Conservation (phyloP, 2,797 vertebrate species). For the Triplophysa yarkandensis region DNA sequence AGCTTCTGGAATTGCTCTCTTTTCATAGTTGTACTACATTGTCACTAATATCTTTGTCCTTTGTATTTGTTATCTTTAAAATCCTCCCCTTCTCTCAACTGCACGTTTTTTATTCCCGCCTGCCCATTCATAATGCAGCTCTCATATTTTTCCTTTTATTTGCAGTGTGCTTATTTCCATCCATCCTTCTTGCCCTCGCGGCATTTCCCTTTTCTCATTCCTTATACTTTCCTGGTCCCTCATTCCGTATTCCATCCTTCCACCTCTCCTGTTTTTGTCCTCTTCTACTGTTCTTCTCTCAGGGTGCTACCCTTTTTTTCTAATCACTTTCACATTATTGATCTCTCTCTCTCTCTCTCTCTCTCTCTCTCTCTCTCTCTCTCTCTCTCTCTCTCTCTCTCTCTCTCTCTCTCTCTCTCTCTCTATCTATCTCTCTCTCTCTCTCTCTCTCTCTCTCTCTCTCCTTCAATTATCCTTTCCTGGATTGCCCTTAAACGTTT, state of each 20-base stretch:
- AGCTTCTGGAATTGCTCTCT: slow-evolving; percentile 9
- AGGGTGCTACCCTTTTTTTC: slow-evolving; percentile 21
- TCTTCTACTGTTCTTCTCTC: slow-evolving; percentile 39
- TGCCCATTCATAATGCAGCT: slow-evolving; percentile 34
- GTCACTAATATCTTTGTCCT: slow-evolving; percentile 9
- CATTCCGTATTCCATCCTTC: slow-evolving; percentile 11
- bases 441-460: background rate
- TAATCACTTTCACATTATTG: slow-evolving; percentile 45
- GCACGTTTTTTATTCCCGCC: slow-evolving; percentile 4
- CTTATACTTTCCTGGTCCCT: slow-evolving; percentile 9
- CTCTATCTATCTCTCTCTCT: slow-evolving; percentile 11
- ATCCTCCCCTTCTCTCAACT: slow-evolving; percentile 14
- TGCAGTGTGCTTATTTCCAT: slow-evolving; percentile 17
- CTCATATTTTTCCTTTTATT: slow-evolving; percentile 30
- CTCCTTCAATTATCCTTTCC: background rate
- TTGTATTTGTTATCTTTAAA: slow-evolving; percentile 25
- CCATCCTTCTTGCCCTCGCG: background rate
- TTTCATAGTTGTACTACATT: slow-evolving; percentile 38
- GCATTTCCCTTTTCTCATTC: slow-evolving; percentile 26
- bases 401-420: slow-evolving; percentile 31
- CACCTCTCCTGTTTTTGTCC: slow-evolving; percentile 14
- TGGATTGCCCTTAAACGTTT: background rate
- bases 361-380: slow-evolving; percentile 28
- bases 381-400: slow-evolving; percentile 22
- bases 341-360: slow-evolving; percentile 17